Evolutionary conservation across 2,113 vertebrate species (phyloP), one percentile per base, ranked within the genome.

Genomic region (Tachysurus vachellii): DNA sequence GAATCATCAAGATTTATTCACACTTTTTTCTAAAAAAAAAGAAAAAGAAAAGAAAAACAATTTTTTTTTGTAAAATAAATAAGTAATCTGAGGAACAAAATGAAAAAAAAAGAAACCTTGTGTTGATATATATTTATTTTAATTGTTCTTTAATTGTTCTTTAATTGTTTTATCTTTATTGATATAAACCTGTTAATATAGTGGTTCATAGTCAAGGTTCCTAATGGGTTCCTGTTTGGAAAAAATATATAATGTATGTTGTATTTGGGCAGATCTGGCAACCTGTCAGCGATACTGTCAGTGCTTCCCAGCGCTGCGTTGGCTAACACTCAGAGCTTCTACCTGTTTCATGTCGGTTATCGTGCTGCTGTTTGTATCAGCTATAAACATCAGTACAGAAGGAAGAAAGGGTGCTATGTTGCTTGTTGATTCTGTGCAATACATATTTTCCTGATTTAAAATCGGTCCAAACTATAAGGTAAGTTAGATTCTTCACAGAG

Each of bases 321-420:
- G 77, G n/a, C 31, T 57, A n/a, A 76, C 5, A 44, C 36, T 23
- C 70, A 36, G 9, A 56, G 76, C 76, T 57, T 80, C 53, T 31
- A 80, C 54, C 28, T 80, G 79, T 13, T 80, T 81, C 9, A 42
- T 61, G 56, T 81, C 19, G 11, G 47, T 84, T 62, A 47, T 56
- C 56, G 66, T 10, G 57, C 42, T 77, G 79, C 76, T 68, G 84
- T 87, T 83, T 73, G 47, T 86, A 75, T 59, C 84, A 62, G 12
- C 84, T 90, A 81, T 88, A 85, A 82, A 82, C 86, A 71, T 53
- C n/a, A 47, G 16, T 12, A 36, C 47, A 61, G 53, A 81, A 16
- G 42, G 42, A 82, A 82, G 21, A 68, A 80, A 36, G 21, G 31
- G 59, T 86, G 88, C 79, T 88, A 88, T 88, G 88, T 73, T 82